A percentile compares a stretch with the other conserved stretches of the same genome.
These are phyloP conservation scores for human (Homo sapiens) DNA, from an alignment of 2,113 vertebrate genomes.

Conservation along the genomic window GRCh38 chr4:96986001-96986500, in stretches of 20 bases:
- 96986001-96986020: neutral
- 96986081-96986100: neutral
- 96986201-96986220: neutral
- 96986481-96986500: neutral
- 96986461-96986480: neutral
- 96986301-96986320: neutral
- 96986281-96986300: neutral
- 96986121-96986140: neutral
- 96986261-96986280: neutral
- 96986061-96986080: neutral
- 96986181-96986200: neutral
- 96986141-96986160: neutral
- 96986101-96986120: neutral
- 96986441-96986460: neutral
- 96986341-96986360: neutral
- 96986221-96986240: neutral
- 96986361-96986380: neutral
- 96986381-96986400: neutral
- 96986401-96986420: neutral
- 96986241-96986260: neutral
- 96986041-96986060: neutral
- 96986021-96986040: neutral
- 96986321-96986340: neutral
- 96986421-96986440: conserved; percentile 20
- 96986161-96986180: neutral